These are phyloP conservation scores for Anoplius nigerrimus DNA, from an alignment of 2,888 invertebrate species.

Conservation along the genomic window DNA sequence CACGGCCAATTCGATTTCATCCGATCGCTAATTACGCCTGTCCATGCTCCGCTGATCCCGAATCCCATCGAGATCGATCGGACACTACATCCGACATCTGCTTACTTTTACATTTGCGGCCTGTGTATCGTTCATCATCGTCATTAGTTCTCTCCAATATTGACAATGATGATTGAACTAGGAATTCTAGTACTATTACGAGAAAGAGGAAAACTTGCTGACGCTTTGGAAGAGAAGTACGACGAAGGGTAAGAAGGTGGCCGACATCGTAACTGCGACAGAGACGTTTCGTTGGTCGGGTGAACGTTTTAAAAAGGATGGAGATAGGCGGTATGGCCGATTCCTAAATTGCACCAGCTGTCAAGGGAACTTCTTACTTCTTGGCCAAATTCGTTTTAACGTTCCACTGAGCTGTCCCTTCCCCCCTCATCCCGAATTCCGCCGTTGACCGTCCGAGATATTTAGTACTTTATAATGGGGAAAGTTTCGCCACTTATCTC, in stretches of 20 bases:
- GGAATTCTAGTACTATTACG: no score
- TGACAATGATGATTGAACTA: no score
- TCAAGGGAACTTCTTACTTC: neutral
- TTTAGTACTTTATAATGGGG: conserved; percentile 12
- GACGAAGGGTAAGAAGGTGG: no score
- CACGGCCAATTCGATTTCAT: conserved; percentile 31
- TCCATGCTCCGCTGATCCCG: conserved; percentile 22
- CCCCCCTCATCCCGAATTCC: neutral
- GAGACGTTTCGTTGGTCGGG: no score
- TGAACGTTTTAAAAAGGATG: no score
- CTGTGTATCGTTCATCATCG: neutral
- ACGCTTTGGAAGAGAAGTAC: no score
- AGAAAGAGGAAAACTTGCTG: no score
- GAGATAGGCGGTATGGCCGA: no score
- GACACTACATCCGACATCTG: neutral
- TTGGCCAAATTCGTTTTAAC: conserved; percentile 11
- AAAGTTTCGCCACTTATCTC: conserved; percentile 3
- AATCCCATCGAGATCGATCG: neutral
- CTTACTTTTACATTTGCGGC: neutral
- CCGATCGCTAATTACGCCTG: conserved; percentile 40
- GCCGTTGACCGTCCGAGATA: conserved; percentile 4
- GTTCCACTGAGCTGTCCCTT: conserved; percentile 1
- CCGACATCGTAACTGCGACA: no score
- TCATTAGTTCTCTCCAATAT: neutral
- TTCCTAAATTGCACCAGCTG: neutral